Percentiles rank a stretch among this genome's conserved stretches.
phyloP scores from a whole-genome alignment of 2,888 invertebrate genomes.

The Pteria penguin region DNA sequence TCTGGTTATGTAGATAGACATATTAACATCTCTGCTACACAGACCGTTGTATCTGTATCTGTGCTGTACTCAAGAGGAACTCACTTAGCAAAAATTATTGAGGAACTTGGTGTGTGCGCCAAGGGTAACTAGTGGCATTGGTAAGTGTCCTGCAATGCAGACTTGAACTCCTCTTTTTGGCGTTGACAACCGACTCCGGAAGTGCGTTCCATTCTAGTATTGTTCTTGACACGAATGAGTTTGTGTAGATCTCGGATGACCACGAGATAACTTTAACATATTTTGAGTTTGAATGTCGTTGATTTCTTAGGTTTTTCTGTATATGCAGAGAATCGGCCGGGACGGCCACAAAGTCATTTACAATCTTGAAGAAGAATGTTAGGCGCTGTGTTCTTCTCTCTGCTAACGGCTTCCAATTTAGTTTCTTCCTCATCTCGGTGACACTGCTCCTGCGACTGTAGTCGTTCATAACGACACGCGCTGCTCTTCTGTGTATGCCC shows the following conservation, averaged over 20 bases:
- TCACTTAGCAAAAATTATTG: neutral
- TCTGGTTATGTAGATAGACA: too few relatives aligned
- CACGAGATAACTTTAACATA: neutral
- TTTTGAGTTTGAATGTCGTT: neutral
- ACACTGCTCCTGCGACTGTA: neutral
- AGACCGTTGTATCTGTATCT: too few relatives aligned
- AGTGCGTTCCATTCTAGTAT: neutral
- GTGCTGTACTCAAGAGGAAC: neutral
- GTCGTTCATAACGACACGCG: slow-evolving; percentile 3
- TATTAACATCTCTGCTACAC: too few relatives aligned
- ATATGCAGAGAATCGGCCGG: neutral
- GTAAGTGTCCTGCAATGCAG: neutral
- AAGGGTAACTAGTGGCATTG: neutral
- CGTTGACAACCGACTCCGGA: neutral
- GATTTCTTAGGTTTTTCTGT: neutral
- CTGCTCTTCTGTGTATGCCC: slow-evolving; percentile 1
- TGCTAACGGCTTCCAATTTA: neutral
- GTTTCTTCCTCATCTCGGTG: slow-evolving; percentile 2
- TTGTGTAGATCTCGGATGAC: neutral
- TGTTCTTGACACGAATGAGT: neutral
- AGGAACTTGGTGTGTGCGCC: neutral
- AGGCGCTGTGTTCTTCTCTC: slow-evolving; percentile 3
- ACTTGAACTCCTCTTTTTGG: neutral
- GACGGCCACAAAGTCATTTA: neutral
- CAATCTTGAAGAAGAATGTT: slow-evolving; percentile 5